Evolutionary conservation across 2,888 invertebrate species (phyloP), one percentile per base, ranked within the genome.

Genomic region (Chrysomela aeneicollis): DNA sequence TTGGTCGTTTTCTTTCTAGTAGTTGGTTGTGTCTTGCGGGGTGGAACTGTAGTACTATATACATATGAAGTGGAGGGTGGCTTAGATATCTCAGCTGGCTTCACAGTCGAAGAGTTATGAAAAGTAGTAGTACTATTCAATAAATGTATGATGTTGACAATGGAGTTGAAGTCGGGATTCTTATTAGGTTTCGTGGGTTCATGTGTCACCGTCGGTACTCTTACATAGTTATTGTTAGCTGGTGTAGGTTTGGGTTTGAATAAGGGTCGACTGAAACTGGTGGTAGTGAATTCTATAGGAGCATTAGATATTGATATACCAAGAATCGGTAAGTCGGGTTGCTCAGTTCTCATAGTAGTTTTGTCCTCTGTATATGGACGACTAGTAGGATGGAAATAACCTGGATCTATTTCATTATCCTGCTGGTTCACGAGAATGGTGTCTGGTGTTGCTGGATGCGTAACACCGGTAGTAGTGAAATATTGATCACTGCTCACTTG

Each of bases 101-200:
- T 64, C 18, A 60, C 65, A 2, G 61, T 62, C n/a, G 64, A 59
- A 64, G 85, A 85, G 6, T 84, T 74, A 10, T 64, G 71, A 5
- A n/a, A n/a, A n/a, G 75, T 74, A n/a, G 76, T 67, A 15, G 71
- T 74, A 52, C 84, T 83, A 76, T 89, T 90, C 9, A 90, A 77
- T 85, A 90, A 88, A 72, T 89, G 85, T 63, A 90, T 85, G 4
- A 90, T 90, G 53, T 89, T 86, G 17, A 86, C 85, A 57, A 87
- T 85, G 0, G 87, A 86, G 65, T 86, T 84, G 42, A 85, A 87
- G 70, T 86, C 85, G 8, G 85, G 76, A 60, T 83, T 81, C 72
- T 76, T 78, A 64, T 80, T 79, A 8, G 81, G 77, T 67, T 76
- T 76, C 6, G 66, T 62, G 1, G 75, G 59, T 6, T 73, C 72